Evolutionary conservation across 2,113 vertebrate species (phyloP).

Genomic region (Nanger granti): DNA sequence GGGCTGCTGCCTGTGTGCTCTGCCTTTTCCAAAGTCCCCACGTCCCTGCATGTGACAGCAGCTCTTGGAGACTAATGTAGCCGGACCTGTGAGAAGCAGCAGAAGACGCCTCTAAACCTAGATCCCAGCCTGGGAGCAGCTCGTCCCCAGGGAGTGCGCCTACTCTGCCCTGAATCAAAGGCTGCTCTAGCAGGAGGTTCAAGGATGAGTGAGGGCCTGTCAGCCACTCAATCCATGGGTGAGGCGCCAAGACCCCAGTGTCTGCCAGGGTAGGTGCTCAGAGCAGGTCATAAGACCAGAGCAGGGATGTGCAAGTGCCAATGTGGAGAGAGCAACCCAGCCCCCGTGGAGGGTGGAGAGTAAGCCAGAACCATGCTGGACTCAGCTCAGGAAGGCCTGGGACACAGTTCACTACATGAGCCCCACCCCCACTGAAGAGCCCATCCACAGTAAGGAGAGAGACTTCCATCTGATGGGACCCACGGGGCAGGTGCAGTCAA

Average conservation of each 20-base stretch:
- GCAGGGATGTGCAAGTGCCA: fast-evolving
- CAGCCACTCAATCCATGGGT: too few species aligned
- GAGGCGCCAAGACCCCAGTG: not conserved
- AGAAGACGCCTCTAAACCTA: fast-evolving
- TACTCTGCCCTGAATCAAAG: not conserved
- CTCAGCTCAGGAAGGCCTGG: not conserved
- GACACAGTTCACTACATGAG: too few species aligned
- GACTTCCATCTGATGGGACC: not conserved
- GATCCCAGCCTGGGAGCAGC: not conserved
- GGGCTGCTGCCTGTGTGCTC: not conserved
- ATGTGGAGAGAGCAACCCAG: fast-evolving
- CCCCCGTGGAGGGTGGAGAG: fast-evolving
- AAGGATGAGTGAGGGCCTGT: fast-evolving
- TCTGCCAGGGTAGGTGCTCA: not conserved
- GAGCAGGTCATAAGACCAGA: not conserved
- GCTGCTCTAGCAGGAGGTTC: not conserved
- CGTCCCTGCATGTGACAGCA: fast-evolving
- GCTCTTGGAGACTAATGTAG: fast-evolving
- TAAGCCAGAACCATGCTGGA: not conserved
- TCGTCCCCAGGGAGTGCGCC: not conserved
- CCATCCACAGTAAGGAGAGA: not conserved
- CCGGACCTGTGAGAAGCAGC: not conserved
- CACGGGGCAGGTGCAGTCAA: not conserved
- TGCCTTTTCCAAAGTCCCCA: not conserved
- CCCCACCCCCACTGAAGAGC: fast-evolving